Evolutionary conservation across 2,113 vertebrate genomes (phyloP).

Genomic region (Atherinomorus stipes): DNA sequence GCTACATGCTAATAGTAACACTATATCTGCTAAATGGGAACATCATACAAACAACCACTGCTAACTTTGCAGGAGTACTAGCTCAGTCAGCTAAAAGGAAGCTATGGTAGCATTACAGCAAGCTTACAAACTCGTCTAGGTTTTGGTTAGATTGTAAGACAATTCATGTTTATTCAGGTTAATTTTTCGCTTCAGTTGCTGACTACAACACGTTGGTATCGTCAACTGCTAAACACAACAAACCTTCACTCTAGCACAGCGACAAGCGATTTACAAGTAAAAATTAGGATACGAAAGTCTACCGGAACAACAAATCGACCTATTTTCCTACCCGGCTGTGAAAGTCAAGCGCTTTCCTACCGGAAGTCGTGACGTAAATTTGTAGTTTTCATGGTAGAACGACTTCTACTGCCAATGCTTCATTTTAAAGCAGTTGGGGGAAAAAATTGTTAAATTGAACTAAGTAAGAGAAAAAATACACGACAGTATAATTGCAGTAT

Average conservation of each 20-base stretch:
- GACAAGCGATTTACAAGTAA: neutral
- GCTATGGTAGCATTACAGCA: constrained; percentile 10
- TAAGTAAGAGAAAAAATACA: too few species aligned
- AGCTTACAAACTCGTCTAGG: constrained; percentile 13
- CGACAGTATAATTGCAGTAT: too few species aligned
- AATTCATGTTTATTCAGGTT: neutral
- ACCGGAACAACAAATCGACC: neutral
- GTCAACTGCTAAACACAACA: neutral
- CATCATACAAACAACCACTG: constrained; percentile 32
- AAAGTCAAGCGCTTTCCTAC: constrained; percentile 5
- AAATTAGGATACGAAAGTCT: neutral
- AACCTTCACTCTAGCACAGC: constrained; percentile 32
- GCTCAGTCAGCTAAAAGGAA: constrained; percentile 48
- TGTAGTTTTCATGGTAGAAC: constrained; percentile 10
- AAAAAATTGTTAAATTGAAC: too few species aligned
- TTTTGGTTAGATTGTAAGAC: neutral
- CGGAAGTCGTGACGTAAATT: neutral
- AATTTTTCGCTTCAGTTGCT: neutral
- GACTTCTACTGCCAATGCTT: too few species aligned
- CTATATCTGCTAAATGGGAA: neutral
- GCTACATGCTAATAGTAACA: neutral
- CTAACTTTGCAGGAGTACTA: constrained; percentile 58
- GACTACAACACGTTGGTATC: neutral
- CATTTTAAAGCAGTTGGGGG: too few species aligned
- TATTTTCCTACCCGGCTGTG: constrained; percentile 3